Evolutionary conservation across 2,797 vertebrate species (phyloP).

Genomic region (Uromys caudimaculatus): DNA sequence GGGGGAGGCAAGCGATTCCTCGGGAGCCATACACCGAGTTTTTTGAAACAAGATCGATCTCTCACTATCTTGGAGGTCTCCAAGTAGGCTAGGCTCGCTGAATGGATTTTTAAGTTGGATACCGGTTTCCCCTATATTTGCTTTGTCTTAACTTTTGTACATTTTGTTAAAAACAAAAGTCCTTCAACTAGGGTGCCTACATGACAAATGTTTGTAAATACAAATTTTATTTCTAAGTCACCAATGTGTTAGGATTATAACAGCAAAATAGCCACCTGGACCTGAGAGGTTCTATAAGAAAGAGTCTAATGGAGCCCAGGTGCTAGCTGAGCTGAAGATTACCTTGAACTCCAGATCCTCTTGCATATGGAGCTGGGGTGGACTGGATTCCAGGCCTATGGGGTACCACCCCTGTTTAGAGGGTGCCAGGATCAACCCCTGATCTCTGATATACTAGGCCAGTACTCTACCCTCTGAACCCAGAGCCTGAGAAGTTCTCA

Average conservation of each 20-base stretch:
- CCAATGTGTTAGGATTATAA: slow-evolving; percentile 25
- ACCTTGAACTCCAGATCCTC: background rate
- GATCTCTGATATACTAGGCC: background rate
- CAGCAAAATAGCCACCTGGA: background rate
- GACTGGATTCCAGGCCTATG: background rate
- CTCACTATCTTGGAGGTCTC: background rate
- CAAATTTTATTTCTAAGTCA: background rate
- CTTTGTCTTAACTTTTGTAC: background rate
- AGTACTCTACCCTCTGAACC: background rate
- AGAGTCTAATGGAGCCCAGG: background rate
- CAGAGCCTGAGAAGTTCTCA: background rate
- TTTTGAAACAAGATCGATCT: background rate
- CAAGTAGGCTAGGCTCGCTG: background rate
- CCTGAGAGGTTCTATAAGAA: background rate
- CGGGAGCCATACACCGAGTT: background rate
- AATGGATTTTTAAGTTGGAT: slow-evolving; percentile 13
- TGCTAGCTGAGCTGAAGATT: background rate
- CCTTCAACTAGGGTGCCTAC: background rate
- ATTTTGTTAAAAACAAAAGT: background rate
- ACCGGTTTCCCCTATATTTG: background rate
- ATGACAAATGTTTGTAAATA: background rate
- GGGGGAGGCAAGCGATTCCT: background rate
- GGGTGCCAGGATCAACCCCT: background rate
- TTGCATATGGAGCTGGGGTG: background rate
- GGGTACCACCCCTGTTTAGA: background rate